A percentile compares a stretch with the other conserved stretches of the same genome.
Conservation (phyloP, 2,797 vertebrate genomes). For the Alosa sapidissima region DNA sequence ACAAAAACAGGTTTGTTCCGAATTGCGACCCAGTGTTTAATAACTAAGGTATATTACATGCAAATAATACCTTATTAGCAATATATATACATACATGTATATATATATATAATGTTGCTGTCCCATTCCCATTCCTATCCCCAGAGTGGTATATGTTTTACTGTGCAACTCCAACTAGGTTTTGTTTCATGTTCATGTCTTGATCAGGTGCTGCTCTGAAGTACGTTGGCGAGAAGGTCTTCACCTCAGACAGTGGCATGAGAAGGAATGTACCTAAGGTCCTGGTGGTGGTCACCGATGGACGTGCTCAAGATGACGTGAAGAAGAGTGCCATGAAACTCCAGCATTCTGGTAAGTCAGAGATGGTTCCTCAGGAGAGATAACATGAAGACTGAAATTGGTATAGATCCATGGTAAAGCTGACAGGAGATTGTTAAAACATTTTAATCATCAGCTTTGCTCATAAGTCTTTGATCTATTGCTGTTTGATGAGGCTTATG, state of each 20-base stretch:
- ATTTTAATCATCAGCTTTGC: background rate
- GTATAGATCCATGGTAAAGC: background rate
- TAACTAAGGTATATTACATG: background rate
- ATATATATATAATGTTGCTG: no score
- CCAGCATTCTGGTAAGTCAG: conserved; percentile 86
- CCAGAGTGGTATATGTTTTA: no score
- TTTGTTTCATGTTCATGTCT: background rate
- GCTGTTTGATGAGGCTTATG: background rate
- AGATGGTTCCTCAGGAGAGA: background rate
- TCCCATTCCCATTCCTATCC: no score
- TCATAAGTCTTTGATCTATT: background rate
- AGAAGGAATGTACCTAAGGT: conserved; percentile 94
- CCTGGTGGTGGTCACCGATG: conserved; percentile 96
- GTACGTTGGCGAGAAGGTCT: conserved; percentile 90
- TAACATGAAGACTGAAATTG: background rate
- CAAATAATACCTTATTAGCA: background rate
- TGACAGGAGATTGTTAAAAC: background rate
- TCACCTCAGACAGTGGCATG: conserved; percentile 92
- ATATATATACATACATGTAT: no score
- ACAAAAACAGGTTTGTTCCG: conserved; percentile 87
- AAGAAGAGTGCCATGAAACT: conserved; percentile 90
- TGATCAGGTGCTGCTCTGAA: conserved; percentile 86
- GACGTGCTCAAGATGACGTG: conserved; percentile 96
- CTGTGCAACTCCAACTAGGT: background rate
- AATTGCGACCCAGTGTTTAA: background rate